A percentile compares a stretch with the other conserved stretches of the same genome.
phyloP scores from a whole-genome alignment of 2,888 invertebrate species.

The Agrochola litura region DNA sequence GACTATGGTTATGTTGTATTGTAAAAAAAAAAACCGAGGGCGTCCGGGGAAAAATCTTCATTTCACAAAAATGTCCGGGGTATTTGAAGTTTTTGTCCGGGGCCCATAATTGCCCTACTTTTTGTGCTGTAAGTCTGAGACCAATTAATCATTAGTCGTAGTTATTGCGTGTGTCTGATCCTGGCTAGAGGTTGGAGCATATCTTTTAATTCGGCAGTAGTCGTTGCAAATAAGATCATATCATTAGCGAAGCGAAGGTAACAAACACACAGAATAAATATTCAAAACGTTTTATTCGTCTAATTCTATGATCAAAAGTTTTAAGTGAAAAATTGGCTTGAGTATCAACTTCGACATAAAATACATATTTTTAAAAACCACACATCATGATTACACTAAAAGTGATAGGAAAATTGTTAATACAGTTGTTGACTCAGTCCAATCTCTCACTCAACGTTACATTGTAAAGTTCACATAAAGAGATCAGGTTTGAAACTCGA shows the following conservation, averaged over 20 bases:
- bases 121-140: neutral
- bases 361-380: conserved; percentile 60
- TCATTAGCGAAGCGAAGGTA: neutral
- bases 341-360: conserved; percentile 66
- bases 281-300: conserved; percentile 87
- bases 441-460: conserved; percentile 81
- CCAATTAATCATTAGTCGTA: neutral
- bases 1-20: no score
- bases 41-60: no score
- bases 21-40: no score
- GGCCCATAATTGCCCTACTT: no score
- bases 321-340: conserved; percentile 82
- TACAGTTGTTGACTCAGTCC: conserved; percentile 69
- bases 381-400: conserved; percentile 65
- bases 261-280: conserved; percentile 64
- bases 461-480: conserved; percentile 88
- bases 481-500: conserved; percentile 84
- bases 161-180: neutral
- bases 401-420: conserved; percentile 58
- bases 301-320: conserved; percentile 86
- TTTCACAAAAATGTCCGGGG: no score
- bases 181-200: neutral
- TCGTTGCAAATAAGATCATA: neutral
- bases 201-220: neutral
- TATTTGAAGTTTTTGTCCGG: no score